Percentiles rank a stretch among this genome's conserved stretches.
Evolutionary conservation across 2,797 vertebrate species (phyloP).

Genomic region (Acomys russatus): DNA sequence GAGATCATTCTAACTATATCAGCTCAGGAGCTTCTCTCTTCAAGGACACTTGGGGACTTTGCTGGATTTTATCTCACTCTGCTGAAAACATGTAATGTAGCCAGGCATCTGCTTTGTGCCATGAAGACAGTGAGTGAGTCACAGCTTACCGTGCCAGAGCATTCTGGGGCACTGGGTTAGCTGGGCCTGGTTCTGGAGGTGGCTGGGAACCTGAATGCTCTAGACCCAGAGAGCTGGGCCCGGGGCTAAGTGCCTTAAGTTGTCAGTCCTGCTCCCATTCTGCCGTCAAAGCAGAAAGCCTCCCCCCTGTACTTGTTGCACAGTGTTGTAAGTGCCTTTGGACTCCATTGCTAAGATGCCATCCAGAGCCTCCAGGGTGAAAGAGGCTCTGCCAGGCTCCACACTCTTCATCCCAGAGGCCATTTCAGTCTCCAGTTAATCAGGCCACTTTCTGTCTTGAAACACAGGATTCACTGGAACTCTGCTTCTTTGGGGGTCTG

Average conservation of each 20-base stretch:
- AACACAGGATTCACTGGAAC: conserved; percentile 51
- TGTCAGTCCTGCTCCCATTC: neutral
- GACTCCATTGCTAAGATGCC: neutral
- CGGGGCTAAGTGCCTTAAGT: conserved; percentile 65
- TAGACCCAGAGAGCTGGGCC: neutral
- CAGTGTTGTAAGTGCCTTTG: conserved; percentile 72
- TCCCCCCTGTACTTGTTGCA: neutral
- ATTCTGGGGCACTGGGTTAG: neutral
- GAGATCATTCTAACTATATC: neutral
- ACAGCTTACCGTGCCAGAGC: neutral
- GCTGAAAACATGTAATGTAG: conserved; percentile 15
- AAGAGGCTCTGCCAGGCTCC: conserved; percentile 14
- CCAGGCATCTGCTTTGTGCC: conserved; percentile 23
- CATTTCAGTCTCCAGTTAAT: conserved; percentile 45
- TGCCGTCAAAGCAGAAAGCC: conserved; percentile 47
- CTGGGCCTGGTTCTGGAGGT: neutral
- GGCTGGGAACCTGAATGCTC: conserved; percentile 12
- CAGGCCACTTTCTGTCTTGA: neutral
- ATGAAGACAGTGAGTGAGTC: conserved; percentile 38
- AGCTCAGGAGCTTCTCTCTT: conserved; percentile 33
- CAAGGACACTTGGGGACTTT: neutral
- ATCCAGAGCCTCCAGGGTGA: neutral
- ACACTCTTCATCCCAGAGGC: neutral
- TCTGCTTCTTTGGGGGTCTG: neutral
- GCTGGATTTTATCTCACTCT: neutral